Evolutionary conservation across 2,113 vertebrate species (phyloP), one percentile per base, ranked within the genome.

Genomic region (Spermophilus dauricus): DNA sequence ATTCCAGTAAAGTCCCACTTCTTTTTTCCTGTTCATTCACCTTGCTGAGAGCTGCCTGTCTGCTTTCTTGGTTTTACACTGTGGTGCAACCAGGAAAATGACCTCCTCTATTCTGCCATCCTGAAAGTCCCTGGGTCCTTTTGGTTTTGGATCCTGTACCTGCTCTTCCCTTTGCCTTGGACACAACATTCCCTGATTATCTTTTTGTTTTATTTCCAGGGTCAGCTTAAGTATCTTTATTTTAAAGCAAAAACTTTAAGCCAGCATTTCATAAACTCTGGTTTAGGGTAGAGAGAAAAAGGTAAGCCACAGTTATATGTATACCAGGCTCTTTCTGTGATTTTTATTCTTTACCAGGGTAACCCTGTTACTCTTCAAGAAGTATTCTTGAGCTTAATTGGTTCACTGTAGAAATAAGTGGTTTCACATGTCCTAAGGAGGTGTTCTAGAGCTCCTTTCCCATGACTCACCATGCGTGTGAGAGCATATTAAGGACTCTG

Each of bases 241-340:
- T 56, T 56, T 80, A 65, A 45, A 78, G 45, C 63, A 73, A 53
- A 61, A 91, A 11, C 8, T 81, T 67, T 75, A 82, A 97, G 58
- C 32, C 51, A 84, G 37, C 51, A 37, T 86, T 89, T 84, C 39
- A 87, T 87, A 85, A 97, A 58, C 81, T 86, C 22, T 86, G 72
- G 53, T 92, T 96, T 61, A 86, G 51, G 17, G 12, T 89, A 37
- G 42, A 80, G 78, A 13, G 61, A 32, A 93, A 93, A 65, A 94
- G 82, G 73, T 5, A 67, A 34, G 24, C 4, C 81, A 91, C 94
- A 86, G 30, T 32, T 92, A 10, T 83, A 48, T 82, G 81, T 86
- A 39, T n/a, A 9, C 78, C n/a, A 80, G 86, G 24, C 10, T 75
- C 48, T 63, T 69, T 63, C 93, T 77, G 3, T 73, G 30, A 77